Evolutionary conservation across 2,888 invertebrate species (phyloP).

Genomic region (Callinectes sapidus): DNA sequence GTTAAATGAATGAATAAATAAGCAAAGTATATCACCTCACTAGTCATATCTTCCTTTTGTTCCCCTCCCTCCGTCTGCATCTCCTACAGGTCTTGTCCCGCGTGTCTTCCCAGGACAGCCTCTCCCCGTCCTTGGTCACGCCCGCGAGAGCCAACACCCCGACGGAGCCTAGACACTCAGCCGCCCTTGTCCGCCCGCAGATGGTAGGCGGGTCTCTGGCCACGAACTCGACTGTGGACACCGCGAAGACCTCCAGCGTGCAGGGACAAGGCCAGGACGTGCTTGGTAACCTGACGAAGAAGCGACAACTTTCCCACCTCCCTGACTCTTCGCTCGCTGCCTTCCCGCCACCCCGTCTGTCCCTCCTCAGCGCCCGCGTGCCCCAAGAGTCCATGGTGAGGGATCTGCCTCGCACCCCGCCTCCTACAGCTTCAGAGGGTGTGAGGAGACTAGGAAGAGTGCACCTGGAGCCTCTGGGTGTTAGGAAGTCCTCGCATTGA

Average conservation of each 20-base stretch:
- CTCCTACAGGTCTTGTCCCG: conserved; percentile 32
- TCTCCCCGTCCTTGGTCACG: conserved; percentile 59
- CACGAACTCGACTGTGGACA: conserved; percentile 62
- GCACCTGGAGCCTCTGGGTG: conserved; percentile 56
- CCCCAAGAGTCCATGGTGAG: conserved; percentile 22
- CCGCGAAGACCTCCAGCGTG: neutral
- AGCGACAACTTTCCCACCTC: neutral
- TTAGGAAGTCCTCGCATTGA: conserved; percentile 46
- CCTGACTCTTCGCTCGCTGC: conserved; percentile 38
- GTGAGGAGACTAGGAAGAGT: conserved; percentile 58
- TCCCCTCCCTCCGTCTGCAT: neutral
- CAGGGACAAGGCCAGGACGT: conserved; percentile 26
- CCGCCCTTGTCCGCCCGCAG: conserved; percentile 64
- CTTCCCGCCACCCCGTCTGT: conserved; percentile 39
- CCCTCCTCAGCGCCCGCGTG: neutral
- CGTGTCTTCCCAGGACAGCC: conserved; percentile 53
- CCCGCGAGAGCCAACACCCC: conserved; percentile 72
- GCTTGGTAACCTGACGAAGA: neutral
- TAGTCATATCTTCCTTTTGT: neutral
- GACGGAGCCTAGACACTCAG: conserved; percentile 61
- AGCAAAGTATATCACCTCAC: neutral
- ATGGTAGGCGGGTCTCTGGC: conserved; percentile 69
- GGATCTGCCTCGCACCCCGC: conserved; percentile 47
- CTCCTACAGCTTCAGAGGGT: conserved; percentile 45
- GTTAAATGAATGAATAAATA: no score